Evolutionary conservation across 2,113 vertebrate genomes (phyloP), one percentile per base, ranked within the genome.

Genomic region (Gobius niger): DNA sequence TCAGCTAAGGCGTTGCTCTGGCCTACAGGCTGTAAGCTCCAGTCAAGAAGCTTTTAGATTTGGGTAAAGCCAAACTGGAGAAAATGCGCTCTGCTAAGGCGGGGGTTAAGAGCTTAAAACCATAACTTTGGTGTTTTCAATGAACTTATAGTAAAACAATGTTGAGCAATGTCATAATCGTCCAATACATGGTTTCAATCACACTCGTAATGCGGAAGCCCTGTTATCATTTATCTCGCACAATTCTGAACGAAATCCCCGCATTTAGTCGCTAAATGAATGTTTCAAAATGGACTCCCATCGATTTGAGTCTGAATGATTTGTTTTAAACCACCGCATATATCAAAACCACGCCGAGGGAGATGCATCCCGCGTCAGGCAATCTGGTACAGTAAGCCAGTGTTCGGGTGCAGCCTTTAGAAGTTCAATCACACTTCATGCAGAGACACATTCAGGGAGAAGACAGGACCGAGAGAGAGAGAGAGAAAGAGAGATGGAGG

Each of bases 341-440:
- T 15, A 47, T 44, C 40, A 44, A 4, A 16, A 7, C 59, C 14
- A 0, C 42, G 9, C 53, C 53, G 63, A 76, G 59, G 47, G 67
- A 70, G 72, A 72, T 52, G 24, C 40, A 64, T 50, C 63, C 34
- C 75, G 44, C 18, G 59, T 67, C 44, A 24, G 34, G 46, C 10
- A 65, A 51, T 68, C 49, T 44, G 42, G 59, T 77, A 63, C 60
- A 75, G 72, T 67, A 66, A 72, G 63, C 51, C 56, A 65, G 66
- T 63, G 70, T 75, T 56, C 19, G 56, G 51, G 57, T 69, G 24
- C 24, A 68, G 75, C 60, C 69, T 73, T 77, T 68, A 78, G 61
- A 81, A 75, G 72, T 78, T 79, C 54, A 86, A 74, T 77, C 73
- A 77, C 77, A 81, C 49, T 63, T 72, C 1, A 63, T 18, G 63